phyloP scores from a whole-genome alignment of 1,140 invertebrate genomes.

The Adoxophyes honmai region DNA sequence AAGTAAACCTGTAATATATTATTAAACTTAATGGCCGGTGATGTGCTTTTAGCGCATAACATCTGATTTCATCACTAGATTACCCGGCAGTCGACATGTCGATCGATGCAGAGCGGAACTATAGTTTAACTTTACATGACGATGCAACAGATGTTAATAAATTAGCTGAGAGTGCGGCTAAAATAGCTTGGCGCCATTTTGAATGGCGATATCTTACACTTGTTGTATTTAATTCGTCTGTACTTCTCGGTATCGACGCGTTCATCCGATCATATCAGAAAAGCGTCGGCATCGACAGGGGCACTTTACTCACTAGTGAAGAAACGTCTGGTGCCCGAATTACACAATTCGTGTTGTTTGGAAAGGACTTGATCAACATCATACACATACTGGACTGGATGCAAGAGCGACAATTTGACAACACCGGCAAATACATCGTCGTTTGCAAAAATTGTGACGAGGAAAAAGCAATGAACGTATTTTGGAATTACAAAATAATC shows the following conservation, averaged over 20 bases:
- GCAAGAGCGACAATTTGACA: not conserved
- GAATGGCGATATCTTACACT: constrained; percentile 49
- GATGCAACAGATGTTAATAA: constrained; percentile 18
- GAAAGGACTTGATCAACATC: constrained; percentile 16
- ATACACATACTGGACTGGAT: constrained; percentile 1
- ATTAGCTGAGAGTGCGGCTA: constrained; percentile 44
- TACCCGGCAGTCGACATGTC: constrained; percentile 13
- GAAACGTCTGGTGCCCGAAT: constrained; percentile 23
- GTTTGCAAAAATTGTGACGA: constrained; percentile 16
- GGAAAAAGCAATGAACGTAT: constrained; percentile 7
- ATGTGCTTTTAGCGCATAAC: constrained; percentile 4
- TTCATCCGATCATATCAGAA: constrained; percentile 43
- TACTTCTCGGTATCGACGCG: constrained; percentile 30
- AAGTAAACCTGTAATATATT: not conserved
- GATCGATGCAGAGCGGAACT: constrained; percentile 2
- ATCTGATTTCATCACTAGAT: not conserved
- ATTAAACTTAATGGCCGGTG: constrained; percentile 7
- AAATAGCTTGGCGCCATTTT: constrained; percentile 49
- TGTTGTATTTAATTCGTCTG: constrained; percentile 42
- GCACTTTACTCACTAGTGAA: constrained; percentile 21
- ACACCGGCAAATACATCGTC: constrained; percentile 17
- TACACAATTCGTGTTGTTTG: constrained; percentile 48
- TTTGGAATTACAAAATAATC: constrained; percentile 17
- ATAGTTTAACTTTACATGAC: constrained; percentile 1
- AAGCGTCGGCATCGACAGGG: constrained; percentile 32